A percentile compares a stretch with the other conserved stretches of the same genome.
phyloP scores from a whole-genome alignment of 2,888 invertebrate genomes.

The Zelleria hepariella region DNA sequence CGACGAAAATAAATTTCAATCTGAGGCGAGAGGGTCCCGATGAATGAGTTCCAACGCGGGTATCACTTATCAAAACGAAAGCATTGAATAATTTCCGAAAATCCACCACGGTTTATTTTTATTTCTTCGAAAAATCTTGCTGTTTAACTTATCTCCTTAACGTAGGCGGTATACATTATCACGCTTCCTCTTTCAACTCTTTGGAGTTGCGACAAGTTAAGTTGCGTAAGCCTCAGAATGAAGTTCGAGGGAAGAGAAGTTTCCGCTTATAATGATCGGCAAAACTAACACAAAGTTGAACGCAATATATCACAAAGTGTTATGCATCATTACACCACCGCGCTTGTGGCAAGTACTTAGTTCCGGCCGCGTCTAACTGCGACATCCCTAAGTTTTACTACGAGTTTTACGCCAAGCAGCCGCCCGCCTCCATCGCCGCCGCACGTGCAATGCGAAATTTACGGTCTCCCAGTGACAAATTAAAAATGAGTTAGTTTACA shows the following conservation, averaged over 20 bases:
- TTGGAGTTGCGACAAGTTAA: background rate
- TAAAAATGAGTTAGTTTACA: conserved; percentile 67
- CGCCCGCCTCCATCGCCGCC: background rate
- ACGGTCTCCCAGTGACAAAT: conserved; percentile 58
- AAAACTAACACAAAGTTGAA: background rate
- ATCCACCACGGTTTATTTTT: background rate
- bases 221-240: background rate
- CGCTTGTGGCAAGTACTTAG: background rate
- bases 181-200: background rate
- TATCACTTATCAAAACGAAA: background rate
- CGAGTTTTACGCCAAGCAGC: background rate
- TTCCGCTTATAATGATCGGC: background rate
- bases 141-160: background rate
- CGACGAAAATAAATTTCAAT: conserved; percentile 61
- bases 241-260: background rate
- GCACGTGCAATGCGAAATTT: conserved; percentile 51
- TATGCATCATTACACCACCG: background rate
- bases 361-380: background rate
- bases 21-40: conserved; percentile 44
- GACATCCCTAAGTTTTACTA: background rate
- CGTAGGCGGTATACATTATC: background rate
- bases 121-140: background rate
- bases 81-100: background rate
- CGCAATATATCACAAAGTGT: background rate
- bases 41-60: conserved; percentile 13